phyloP scores from a whole-genome alignment of 1,140 invertebrate genomes.

The Cyrtorhinus lividipennis region DNA sequence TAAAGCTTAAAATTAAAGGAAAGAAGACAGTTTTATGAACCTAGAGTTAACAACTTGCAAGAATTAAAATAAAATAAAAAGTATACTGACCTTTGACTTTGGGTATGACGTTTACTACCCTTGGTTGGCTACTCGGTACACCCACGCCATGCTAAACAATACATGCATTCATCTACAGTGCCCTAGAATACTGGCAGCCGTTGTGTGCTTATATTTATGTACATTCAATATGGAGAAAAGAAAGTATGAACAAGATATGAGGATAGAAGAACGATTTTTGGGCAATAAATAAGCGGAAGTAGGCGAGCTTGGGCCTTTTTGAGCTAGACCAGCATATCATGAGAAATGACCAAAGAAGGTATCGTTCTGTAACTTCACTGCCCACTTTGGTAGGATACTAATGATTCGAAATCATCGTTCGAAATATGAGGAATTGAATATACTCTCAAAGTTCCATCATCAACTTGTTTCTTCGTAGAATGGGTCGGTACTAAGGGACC shows the following conservation, averaged over 20 bases:
- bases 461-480: too few species aligned
- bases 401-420: too few species aligned
- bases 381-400: too few species aligned
- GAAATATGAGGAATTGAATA: too few species aligned
- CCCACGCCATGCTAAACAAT: conserved; percentile 20
- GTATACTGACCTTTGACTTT: conserved; percentile 13
- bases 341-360: too few species aligned
- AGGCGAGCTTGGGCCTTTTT: too few species aligned
- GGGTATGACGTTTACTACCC: conserved; percentile 20
- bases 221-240: conserved; percentile 7
- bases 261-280: not conserved
- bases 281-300: not conserved
- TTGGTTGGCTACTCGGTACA: conserved; percentile 15
- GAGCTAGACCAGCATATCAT: too few species aligned
- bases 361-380: too few species aligned
- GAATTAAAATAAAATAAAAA: conserved; percentile 1
- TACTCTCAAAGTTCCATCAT: too few species aligned
- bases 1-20: not conserved
- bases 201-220: conserved; percentile 12
- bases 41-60: not conserved
- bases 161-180: conserved; percentile 19
- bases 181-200: conserved; percentile 10
- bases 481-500: too few species aligned
- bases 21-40: too few species aligned
- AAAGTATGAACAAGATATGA: not conserved